Percentiles rank a stretch among this genome's conserved stretches.
These are phyloP conservation scores for Sicus ferrugineus DNA, from an alignment of 2,888 invertebrate species.

Conservation along the genomic window DNA sequence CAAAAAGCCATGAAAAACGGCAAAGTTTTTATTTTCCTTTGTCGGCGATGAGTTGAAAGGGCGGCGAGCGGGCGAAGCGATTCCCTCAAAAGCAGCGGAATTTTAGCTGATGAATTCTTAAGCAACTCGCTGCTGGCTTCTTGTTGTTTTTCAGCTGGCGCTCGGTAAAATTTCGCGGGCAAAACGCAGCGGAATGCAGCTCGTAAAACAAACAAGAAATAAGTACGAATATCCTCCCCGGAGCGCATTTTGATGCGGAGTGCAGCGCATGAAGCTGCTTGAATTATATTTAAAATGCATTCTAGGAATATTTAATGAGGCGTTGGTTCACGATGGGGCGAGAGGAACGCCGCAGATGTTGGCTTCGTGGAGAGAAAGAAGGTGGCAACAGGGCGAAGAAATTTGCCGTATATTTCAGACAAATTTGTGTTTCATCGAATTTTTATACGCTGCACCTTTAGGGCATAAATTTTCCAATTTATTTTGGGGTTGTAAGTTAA, in stretches of 20 bases:
- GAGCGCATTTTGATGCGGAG: not conserved
- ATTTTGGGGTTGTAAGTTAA: too few species aligned
- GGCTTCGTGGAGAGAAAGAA: not conserved
- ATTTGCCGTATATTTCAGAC: not conserved
- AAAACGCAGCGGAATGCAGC: conserved; percentile 23
- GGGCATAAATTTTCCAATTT: conserved; percentile 1
- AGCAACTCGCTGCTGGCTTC: conserved; percentile 21
- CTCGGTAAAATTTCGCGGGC: conserved; percentile 1
- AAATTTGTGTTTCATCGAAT: conserved; percentile 2
- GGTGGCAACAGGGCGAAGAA: conserved; percentile 15
- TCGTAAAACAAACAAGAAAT: conserved; percentile 28
- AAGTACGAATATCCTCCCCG: conserved; percentile 17
- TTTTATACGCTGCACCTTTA: not conserved
- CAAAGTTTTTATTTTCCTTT: conserved; percentile 27
- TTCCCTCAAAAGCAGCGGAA: conserved; percentile 19
- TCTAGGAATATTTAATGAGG: conserved; percentile 30
- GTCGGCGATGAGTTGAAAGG: not conserved
- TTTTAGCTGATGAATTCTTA: conserved; percentile 31
- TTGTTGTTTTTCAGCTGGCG: conserved; percentile 4
- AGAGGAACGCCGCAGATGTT: not conserved
- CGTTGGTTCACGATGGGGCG: not conserved
- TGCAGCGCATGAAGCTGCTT: not conserved
- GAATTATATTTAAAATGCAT: conserved; percentile 33
- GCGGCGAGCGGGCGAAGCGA: not conserved
- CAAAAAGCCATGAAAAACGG: conserved; percentile 32